These are phyloP conservation scores for Lordiphosa stackelbergi DNA, from an alignment of 1,140 invertebrate species.

Conservation along the genomic window DNA sequence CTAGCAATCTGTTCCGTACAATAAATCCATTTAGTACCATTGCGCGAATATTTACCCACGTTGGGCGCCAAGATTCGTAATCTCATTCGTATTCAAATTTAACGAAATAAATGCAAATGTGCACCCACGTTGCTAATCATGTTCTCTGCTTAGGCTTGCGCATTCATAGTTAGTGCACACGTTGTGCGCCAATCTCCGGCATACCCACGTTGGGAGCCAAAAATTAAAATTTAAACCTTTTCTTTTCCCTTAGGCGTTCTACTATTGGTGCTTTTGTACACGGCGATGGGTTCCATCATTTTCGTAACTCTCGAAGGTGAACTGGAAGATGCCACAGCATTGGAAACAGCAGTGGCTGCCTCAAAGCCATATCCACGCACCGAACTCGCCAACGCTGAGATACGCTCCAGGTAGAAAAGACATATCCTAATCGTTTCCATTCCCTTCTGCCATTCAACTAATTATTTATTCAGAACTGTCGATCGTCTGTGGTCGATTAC, in stretches of 20 bases:
- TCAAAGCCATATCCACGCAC: conserved; percentile 81
- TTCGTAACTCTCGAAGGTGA: conserved; percentile 92
- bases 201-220: too few relatives aligned
- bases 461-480: conserved; percentile 79
- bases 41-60: too few relatives aligned
- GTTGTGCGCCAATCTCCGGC: background rate
- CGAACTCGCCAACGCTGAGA: conserved; percentile 74
- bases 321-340: conserved; percentile 60
- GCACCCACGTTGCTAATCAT: too few relatives aligned
- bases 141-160: too few relatives aligned
- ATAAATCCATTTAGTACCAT: too few relatives aligned
- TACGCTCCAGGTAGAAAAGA: conserved; percentile 77
- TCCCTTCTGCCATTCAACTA: background rate
- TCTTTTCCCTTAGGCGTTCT: conserved; percentile 83
- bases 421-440: background rate
- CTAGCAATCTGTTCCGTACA: too few relatives aligned
- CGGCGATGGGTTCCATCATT: conserved; percentile 92
- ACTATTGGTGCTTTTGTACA: conserved; percentile 91
- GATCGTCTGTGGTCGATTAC: conserved; percentile 95
- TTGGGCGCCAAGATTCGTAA: too few relatives aligned
- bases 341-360: conserved; percentile 80
- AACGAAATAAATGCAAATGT: too few relatives aligned
- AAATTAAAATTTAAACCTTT: background rate
- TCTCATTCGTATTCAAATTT: too few relatives aligned
- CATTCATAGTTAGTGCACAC: too few relatives aligned